A percentile compares a stretch with the other conserved stretches of the same genome.
phyloP scores from a whole-genome alignment of 2,888 invertebrate species.

The Syritta pipiens region DNA sequence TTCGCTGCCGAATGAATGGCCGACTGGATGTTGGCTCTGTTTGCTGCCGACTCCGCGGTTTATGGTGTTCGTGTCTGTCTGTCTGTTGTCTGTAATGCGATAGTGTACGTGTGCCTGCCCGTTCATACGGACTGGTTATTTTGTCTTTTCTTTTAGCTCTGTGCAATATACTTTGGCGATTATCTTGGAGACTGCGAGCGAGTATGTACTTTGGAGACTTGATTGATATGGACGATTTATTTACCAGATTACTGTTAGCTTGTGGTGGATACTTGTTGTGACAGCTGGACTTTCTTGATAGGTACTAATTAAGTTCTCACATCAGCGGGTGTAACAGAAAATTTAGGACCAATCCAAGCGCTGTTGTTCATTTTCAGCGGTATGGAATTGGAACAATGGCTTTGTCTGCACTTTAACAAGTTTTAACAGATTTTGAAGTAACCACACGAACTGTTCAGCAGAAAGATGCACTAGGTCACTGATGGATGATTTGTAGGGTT shows the following conservation, averaged over 20 bases:
- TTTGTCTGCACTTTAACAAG: too few relatives aligned
- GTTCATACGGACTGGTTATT: conserved; percentile 41
- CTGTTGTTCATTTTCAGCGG: too few relatives aligned
- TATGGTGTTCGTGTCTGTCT: conserved; percentile 23
- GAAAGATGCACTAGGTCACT: too few relatives aligned
- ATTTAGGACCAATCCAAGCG: too few relatives aligned
- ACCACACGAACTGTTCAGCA: too few relatives aligned
- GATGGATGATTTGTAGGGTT: too few relatives aligned
- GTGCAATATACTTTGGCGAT: conserved; percentile 48
- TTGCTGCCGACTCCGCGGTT: conserved; percentile 22
- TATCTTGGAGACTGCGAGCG: conserved; percentile 56
- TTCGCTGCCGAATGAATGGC: conserved; percentile 51
- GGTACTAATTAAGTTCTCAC: neutral
- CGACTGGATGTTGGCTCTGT: conserved; percentile 27
- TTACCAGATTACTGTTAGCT: conserved; percentile 28
- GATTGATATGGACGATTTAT: conserved; percentile 16
- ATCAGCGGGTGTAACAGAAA: neutral
- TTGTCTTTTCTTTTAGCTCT: conserved; percentile 23
- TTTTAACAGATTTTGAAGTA: too few relatives aligned
- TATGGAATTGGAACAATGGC: too few relatives aligned
- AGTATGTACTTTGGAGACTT: conserved; percentile 57
- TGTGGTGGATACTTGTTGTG: conserved; percentile 1
- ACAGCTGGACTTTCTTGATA: conserved; percentile 17
- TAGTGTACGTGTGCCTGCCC: conserved; percentile 1
- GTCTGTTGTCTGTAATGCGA: neutral